A percentile compares a stretch with the other conserved stretches of the same genome.
Conservation (phyloP, 2,113 vertebrate genomes). For the Tursiops truncatus region DNA sequence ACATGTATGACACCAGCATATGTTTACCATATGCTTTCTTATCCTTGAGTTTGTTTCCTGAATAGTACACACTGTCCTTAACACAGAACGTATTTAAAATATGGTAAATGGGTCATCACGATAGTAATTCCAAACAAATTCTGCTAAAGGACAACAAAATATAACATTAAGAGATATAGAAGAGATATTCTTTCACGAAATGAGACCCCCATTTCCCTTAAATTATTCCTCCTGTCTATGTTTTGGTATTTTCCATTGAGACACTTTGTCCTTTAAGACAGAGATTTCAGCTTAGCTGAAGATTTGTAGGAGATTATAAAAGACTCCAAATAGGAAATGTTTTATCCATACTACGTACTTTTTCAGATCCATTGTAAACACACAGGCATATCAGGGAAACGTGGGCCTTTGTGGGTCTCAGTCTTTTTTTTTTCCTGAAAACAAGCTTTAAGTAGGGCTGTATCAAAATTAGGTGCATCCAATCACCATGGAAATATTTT, state of each 20-base stretch:
- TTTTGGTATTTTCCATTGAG: neutral
- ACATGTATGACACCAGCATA: neutral
- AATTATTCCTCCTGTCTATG: neutral
- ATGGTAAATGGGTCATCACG: neutral
- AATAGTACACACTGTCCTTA: neutral
- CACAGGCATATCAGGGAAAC: neutral
- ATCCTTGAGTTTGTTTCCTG: neutral
- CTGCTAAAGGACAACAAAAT: neutral
- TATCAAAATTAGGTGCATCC: neutral
- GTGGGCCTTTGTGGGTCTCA: neutral
- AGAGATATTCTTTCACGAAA: neutral
- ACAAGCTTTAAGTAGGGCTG: neutral
- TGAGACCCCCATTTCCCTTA: neutral
- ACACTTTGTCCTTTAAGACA: neutral
- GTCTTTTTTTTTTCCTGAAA: neutral
- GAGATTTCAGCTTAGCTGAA: neutral
- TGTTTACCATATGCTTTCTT: slow-evolving; percentile 38
- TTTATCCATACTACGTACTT: neutral
- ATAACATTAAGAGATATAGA: neutral
- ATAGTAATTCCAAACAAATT: neutral
- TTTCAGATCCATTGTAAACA: neutral
- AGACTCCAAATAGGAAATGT: neutral
- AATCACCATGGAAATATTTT: neutral
- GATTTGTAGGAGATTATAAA: neutral
- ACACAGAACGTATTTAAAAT: slow-evolving; percentile 21